Evolutionary conservation across 2,113 vertebrate genomes (phyloP).

Genomic region (Pyxicephalus adspersus): DNA sequence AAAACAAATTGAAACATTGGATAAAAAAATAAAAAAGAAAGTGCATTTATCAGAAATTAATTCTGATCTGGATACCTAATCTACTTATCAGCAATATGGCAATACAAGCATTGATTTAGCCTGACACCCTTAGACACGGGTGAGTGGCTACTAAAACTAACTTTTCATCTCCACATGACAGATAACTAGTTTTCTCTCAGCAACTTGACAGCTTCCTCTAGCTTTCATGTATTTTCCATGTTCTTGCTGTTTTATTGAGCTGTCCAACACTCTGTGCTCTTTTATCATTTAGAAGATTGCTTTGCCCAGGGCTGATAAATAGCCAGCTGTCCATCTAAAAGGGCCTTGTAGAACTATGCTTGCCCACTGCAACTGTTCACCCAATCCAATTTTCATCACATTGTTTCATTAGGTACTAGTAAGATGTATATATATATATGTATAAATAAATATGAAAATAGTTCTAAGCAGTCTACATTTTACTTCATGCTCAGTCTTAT

Average conservation of each 20-base stretch:
- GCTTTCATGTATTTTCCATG: conserved; percentile 26
- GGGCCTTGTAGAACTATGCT: too few species aligned
- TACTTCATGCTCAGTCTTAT: too few species aligned
- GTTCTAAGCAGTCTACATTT: too few species aligned
- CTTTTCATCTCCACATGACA: conserved; percentile 26
- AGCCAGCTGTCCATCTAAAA: background rate
- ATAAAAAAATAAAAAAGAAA: background rate
- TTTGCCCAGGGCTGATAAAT: background rate
- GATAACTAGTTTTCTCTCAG: conserved; percentile 10
- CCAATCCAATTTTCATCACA: too few species aligned
- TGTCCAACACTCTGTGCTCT: conserved; percentile 4
- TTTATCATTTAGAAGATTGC: conserved; percentile 27
- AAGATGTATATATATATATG: too few species aligned
- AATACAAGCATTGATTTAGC: conserved; percentile 18
- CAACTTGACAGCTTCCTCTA: conserved; percentile 9
- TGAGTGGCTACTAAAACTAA: conserved; percentile 24
- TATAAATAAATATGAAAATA: too few species aligned
- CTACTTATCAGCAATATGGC: conserved; percentile 20
- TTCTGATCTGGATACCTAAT: conserved; percentile 8
- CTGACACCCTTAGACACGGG: conserved; percentile 10
- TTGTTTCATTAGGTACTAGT: too few species aligned
- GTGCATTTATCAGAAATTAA: conserved; percentile 13
- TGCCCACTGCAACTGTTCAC: background rate
- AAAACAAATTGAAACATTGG: background rate
- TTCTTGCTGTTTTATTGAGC: conserved; percentile 22